phyloP scores from a whole-genome alignment of 2,113 vertebrate species.

The Acrocephalus kingi region DNA sequence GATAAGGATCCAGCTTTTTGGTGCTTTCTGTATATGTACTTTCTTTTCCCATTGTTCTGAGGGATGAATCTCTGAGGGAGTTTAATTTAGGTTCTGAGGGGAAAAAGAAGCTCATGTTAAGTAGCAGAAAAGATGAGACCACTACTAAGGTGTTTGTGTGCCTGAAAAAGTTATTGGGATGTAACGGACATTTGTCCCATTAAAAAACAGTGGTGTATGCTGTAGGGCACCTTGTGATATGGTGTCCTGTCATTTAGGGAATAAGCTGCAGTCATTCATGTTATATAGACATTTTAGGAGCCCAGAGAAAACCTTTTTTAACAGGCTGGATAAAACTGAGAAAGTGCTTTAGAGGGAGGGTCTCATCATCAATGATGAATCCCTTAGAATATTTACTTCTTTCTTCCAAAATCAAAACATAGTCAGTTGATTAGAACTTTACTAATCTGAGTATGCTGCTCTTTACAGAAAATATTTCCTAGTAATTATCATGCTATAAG shows the following conservation, averaged over 20 bases:
- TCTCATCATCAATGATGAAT: neutral
- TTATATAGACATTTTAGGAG: neutral
- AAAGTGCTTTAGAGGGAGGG: neutral
- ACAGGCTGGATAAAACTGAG: neutral
- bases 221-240: neutral
- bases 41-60: neutral
- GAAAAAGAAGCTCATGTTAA: neutral
- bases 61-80: neutral
- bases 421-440: neutral
- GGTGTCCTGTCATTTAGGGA: neutral
- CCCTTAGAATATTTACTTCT: neutral
- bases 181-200: neutral
- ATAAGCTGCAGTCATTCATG: neutral
- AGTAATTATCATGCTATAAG: neutral
- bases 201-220: fast-evolving
- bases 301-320: neutral
- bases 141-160: neutral
- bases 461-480: neutral
- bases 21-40: neutral
- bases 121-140: neutral
- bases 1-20: neutral
- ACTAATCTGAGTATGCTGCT: neutral
- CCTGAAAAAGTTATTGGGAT: neutral
- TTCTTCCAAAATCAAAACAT: neutral
- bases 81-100: neutral